A percentile compares a stretch with the other conserved stretches of the same genome.
Conservation (phyloP, 2,888 invertebrate species). For the Drosophila tripunctata region DNA sequence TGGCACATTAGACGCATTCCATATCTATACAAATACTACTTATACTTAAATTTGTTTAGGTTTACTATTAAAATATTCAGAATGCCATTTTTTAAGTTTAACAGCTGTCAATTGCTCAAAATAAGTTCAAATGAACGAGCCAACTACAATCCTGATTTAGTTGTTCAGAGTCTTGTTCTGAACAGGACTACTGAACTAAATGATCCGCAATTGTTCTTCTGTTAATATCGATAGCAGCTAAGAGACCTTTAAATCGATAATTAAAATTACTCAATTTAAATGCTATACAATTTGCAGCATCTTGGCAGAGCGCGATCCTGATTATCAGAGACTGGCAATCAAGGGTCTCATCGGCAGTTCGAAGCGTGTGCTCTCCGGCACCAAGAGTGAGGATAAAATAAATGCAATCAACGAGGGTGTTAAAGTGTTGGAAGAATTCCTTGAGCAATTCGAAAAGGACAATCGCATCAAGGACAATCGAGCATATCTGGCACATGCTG, state of each 20-base stretch:
- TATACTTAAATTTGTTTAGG: conserved; percentile 1
- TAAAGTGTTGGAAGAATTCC: conserved; percentile 88
- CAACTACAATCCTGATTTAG: too few relatives aligned
- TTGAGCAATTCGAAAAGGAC: conserved; percentile 89
- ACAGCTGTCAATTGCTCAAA: not conserved
- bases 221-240: too few relatives aligned
- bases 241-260: too few relatives aligned
- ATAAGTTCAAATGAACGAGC: not conserved
- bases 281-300: conserved; percentile 81
- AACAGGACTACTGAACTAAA: too few relatives aligned
- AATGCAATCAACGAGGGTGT: conserved; percentile 90
- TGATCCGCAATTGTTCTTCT: too few relatives aligned
- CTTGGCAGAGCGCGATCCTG: conserved; percentile 90
- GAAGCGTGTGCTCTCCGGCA: conserved; percentile 89
- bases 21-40: conserved; percentile 14
- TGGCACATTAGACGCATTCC: conserved; percentile 31
- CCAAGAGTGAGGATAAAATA: conserved; percentile 90
- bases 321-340: conserved; percentile 90
- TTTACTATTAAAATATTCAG: conserved; percentile 9
- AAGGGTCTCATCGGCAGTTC: conserved; percentile 89
- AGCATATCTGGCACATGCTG: conserved; percentile 87
- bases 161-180: too few relatives aligned
- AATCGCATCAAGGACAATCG: conserved; percentile 89
- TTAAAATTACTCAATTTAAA: too few relatives aligned
- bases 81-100: not conserved